Percentiles rank a stretch among this genome's conserved stretches.
Conservation (phyloP, 2,888 invertebrate species). For the Drosophila ochracea region DNA sequence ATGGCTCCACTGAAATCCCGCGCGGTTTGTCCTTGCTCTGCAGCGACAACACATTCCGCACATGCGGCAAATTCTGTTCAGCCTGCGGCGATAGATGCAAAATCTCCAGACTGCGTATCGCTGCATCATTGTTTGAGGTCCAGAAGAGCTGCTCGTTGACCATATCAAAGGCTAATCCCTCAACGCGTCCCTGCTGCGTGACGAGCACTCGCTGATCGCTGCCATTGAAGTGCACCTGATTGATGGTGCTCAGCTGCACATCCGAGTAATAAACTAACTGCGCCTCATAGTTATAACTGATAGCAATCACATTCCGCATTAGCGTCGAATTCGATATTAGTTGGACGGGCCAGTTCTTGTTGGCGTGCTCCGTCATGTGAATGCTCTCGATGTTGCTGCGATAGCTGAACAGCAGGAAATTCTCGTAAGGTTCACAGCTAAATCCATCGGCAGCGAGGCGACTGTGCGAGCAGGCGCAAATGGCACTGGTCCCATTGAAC, state of each 20-base stretch:
- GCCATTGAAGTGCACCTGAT: conserved; percentile 93
- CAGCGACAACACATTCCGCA: conserved; percentile 88
- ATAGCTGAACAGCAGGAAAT: conserved; percentile 93
- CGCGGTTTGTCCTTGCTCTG: conserved; percentile 91
- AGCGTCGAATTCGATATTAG: conserved; percentile 89
- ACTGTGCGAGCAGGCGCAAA: conserved; percentile 94
- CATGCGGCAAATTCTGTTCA: conserved; percentile 85
- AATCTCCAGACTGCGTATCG: conserved; percentile 86
- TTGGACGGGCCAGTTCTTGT: conserved; percentile 92
- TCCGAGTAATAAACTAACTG: conserved; percentile 94
- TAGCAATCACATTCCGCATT: conserved; percentile 94
- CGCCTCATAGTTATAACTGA: conserved; percentile 91
- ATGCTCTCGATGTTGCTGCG: conserved; percentile 93
- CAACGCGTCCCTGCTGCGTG: conserved; percentile 92
- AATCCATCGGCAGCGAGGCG: conserved; percentile 88
- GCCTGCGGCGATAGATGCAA: conserved; percentile 56
- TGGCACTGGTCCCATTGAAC: conserved; percentile 88
- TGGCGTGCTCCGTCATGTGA: conserved; percentile 89
- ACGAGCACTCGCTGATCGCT: conserved; percentile 89
- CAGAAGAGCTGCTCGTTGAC: conserved; percentile 91
- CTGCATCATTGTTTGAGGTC: conserved; percentile 93
- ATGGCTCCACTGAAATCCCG: conserved; percentile 94
- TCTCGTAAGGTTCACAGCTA: conserved; percentile 90
- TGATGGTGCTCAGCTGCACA: conserved; percentile 94
- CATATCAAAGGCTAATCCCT: conserved; percentile 93